Base-by-base conservation (phyloP, 2,888 invertebrate species). In the Trachelus tabidus region DNA sequence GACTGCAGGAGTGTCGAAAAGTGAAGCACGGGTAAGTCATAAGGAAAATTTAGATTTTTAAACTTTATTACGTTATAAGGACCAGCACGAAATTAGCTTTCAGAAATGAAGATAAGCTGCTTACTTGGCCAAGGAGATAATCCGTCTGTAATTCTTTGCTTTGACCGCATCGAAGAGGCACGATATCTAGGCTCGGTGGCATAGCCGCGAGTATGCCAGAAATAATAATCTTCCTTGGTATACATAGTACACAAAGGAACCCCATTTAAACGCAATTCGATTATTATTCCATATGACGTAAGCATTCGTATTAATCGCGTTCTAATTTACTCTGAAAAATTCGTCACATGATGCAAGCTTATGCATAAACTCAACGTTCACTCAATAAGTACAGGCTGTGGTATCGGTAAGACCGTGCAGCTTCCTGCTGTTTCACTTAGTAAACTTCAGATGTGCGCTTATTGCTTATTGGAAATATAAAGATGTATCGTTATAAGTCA, bases 91-190 rank as follows among this genome's bases (percentile, higher is more conserved):
- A 84, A 89, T 89, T 89, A 88, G 86, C 85, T 85, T 85, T 83
- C 80, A 84, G 86, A 87, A 87, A 85, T 88, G 84, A 81, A 82
- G 89, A 89, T 90, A 90, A 90, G 89, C 88, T 83, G 87, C 85
- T 87, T 86, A 83, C 85, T 80, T 79, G 81, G 79, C 80, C 81
- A 85, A 83, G 79, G 77, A 82, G 86, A 87, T 89, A 88, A 89
- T 89, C 88, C 86, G 85, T 84, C 86, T 86, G 88, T 87, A 86
- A 89, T 88, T 84, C 87, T 87, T 85, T 82, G 82, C 79, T 73
- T 78, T 80, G 80, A 78, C 81, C 80, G 83, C 85, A 87, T 88
- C 86, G 87, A 86, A 81, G 79, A 79, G 79, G 68, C 75, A 15
- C 23, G 34, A 31, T 34, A 34, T 30, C 15, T 37, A 40, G 75